Evolutionary conservation across 2,113 vertebrate genomes (phyloP).

Genomic region (Sebastes schlegelii): DNA sequence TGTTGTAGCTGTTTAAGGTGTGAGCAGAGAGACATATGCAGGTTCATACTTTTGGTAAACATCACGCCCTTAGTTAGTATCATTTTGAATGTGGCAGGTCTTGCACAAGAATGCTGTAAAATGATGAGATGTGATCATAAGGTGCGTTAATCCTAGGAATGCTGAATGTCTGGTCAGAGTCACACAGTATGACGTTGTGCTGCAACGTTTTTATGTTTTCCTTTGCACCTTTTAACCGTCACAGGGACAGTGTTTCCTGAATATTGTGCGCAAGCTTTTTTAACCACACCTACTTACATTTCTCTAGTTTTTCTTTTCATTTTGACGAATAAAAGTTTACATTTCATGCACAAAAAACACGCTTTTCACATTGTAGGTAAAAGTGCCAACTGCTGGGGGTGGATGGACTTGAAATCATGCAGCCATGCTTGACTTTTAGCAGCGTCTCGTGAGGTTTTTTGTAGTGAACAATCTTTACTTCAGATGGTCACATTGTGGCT

Average conservation of each 20-base stretch:
- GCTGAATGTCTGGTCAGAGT: constrained; percentile 28
- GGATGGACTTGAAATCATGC: constrained; percentile 27
- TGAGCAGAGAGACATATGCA: not conserved
- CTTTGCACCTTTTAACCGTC: not conserved
- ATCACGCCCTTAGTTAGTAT: not conserved
- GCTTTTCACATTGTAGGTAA: constrained; percentile 25
- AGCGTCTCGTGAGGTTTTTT: constrained; percentile 30
- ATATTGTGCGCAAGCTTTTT: constrained; percentile 12
- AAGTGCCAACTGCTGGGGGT: constrained; percentile 57
- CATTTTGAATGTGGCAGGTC: constrained; percentile 53
- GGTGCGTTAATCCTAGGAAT: not conserved
- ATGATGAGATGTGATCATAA: not conserved
- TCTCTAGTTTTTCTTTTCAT: not conserved
- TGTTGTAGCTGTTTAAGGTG: constrained; percentile 27
- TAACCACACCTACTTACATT: constrained; percentile 3
- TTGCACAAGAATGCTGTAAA: constrained; percentile 67
- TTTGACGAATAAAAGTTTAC: constrained; percentile 60
- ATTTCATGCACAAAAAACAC: constrained; percentile 51
- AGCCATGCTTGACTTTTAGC: constrained; percentile 1
- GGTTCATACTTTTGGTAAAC: not conserved
- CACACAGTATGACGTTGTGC: not conserved
- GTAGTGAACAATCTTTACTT: constrained; percentile 55
- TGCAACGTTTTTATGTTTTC: not conserved
- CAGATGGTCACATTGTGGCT: constrained; percentile 12
- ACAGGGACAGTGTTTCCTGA: constrained; percentile 1